Conservation (phyloP, 1,140 invertebrate genomes). For the Macrostomum lignano region DNA sequence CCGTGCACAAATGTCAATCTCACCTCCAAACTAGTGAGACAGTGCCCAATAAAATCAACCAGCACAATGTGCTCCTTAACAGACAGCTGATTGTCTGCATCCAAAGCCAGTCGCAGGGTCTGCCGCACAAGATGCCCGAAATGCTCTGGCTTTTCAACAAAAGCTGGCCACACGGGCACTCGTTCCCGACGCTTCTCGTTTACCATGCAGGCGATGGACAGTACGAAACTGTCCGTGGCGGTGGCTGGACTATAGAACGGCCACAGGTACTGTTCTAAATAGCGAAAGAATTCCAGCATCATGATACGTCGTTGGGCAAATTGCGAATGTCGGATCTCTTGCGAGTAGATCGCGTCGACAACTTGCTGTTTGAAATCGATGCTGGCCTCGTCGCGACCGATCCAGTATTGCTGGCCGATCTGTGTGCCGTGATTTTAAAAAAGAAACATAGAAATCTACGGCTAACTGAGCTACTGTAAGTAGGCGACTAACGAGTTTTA, state of each 20-base stretch:
- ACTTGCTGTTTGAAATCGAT: neutral
- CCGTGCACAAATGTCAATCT: constrained; percentile 2
- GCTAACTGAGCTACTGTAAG: no score
- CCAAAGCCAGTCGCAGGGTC: constrained; percentile 1
- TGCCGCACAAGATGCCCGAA: neutral
- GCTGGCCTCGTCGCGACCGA: neutral
- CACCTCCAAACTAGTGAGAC: constrained; percentile 6
- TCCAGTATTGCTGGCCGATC: no score
- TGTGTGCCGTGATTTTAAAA: no score
- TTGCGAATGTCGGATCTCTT: constrained; percentile 19
- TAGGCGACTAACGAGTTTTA: no score
- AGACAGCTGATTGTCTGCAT: neutral
- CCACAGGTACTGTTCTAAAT: constrained; percentile 74
- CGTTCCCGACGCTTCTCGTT: constrained; percentile 93
- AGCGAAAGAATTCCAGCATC: constrained; percentile 67
- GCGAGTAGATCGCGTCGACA: neutral
- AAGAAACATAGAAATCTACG: no score
- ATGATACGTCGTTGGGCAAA: constrained; percentile 54
- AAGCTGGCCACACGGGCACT: constrained; percentile 63
- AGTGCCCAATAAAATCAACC: constrained; percentile 8
- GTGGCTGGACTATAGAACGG: constrained; percentile 41
- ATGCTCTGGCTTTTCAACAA: constrained; percentile 17
- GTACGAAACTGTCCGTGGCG: constrained; percentile 38
- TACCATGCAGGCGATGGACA: constrained; percentile 82
- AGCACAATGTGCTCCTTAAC: neutral